Base-by-base conservation (phyloP, 2,888 invertebrate species). In the Peribatodes rhomboidaria region DNA sequence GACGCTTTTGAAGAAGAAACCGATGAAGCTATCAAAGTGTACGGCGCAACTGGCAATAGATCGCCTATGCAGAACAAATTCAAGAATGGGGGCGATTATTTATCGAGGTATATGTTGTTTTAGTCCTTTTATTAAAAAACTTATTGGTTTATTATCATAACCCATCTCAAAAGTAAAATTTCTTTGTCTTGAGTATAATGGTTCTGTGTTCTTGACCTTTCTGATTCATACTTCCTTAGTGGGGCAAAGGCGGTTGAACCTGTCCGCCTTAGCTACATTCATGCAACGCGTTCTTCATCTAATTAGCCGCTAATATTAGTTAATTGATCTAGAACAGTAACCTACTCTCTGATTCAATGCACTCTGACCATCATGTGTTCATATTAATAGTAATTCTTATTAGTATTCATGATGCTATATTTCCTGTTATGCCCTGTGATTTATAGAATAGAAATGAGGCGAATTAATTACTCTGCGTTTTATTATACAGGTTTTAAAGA, bases 1-100 rank as follows among this genome's bases (percentile, higher is more conserved):
- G 97, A 97, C 87, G 97, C 97, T 13, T 97, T 97, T 81, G 97
- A 97, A 82, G 97, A 97, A 83, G 97, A 97, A 84, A 96, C 97
- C 50, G 97, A 97, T 80, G 97, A 97, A 84, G 96, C 96, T 60
- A 95, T 97, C 77, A 95, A 96, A 82, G 96, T 97, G 50, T 97
- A 97, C 86, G 97, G 97, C 53, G 95, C 96, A 55, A 96, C 96
- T 53, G 95, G 95, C 70, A 95, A 96, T 85, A 94, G 96, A 77
- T 95, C 96, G 70, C 96, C 96, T 77, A 92, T 96, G 79, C 89
- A 91, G 79, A 90, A 88, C 73, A 92, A 91, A 88, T 87, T 84
- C 67, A 91, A 88, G 80, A 91, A 89, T 86, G 89, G 89, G 73
- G 84, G 75, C 62, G 92, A 93, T 73, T 93, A 84, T 79, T 69